Conservation (phyloP, 1,140 invertebrate genomes). For the Trachelipus rathkii region DNA sequence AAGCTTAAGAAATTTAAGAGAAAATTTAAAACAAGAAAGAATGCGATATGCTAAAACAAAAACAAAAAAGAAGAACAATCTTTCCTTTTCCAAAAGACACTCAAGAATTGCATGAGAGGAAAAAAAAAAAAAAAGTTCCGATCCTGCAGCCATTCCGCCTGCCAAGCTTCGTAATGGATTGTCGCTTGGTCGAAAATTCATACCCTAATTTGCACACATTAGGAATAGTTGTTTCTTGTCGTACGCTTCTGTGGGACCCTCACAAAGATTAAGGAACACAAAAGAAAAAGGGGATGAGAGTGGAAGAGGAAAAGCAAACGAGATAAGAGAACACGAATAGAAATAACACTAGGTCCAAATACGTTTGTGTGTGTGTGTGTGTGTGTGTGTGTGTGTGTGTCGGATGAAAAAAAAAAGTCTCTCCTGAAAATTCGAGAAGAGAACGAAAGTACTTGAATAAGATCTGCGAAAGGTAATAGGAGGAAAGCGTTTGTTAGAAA, state of each 20-base stretch:
- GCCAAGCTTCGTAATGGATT: neutral
- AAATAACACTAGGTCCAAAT: too few relatives aligned
- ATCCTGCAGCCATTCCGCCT: neutral
- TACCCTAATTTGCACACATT: constrained; percentile 3
- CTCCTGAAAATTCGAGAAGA: neutral
- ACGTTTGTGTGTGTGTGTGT: too few relatives aligned
- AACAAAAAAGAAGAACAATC: neutral
- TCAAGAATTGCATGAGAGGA: neutral
- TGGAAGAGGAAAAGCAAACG: neutral
- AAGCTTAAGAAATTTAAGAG: too few relatives aligned
- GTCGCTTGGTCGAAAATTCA: neutral
- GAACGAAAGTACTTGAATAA: neutral
- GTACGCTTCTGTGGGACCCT: neutral
- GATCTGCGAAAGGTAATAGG: neutral
- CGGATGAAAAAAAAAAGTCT: neutral
- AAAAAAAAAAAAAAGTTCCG: neutral
- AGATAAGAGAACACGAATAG: neutral
- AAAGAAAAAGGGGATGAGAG: neutral
- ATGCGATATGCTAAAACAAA: neutral
- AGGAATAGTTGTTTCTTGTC: neutral
- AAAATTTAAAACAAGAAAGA: too few relatives aligned
- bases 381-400: too few relatives aligned
- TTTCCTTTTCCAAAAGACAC: neutral
- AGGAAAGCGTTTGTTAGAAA: neutral
- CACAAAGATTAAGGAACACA: neutral